Evolutionary conservation across 2,888 invertebrate species (phyloP).

Genomic region (Agonopterix alstromeriana): DNA sequence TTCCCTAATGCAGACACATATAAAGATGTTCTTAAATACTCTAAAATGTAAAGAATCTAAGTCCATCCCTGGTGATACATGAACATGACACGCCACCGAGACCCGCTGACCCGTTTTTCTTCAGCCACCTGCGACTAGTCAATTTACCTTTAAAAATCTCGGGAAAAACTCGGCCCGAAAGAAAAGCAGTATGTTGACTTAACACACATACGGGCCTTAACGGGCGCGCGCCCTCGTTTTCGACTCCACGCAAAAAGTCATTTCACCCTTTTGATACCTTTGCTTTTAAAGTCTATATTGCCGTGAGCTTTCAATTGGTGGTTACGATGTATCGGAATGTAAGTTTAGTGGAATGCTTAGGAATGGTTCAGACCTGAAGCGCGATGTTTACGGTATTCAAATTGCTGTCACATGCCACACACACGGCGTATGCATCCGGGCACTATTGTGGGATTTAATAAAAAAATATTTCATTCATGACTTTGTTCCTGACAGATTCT

Average conservation of each 20-base stretch:
- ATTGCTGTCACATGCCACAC: slow-evolving; percentile 51
- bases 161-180: slow-evolving; percentile 53
- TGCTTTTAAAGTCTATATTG: slow-evolving; percentile 47
- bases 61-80: slow-evolving; percentile 60
- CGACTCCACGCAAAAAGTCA: slow-evolving; percentile 38
- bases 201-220: slow-evolving; percentile 62
- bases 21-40: no score
- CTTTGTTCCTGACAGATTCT: not conserved
- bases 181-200: slow-evolving; percentile 68
- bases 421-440: slow-evolving; percentile 23
- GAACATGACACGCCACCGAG: slow-evolving; percentile 66
- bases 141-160: slow-evolving; percentile 69
- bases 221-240: slow-evolving; percentile 59
- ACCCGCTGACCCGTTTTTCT: slow-evolving; percentile 71
- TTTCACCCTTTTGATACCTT: slow-evolving; percentile 42
- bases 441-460: slow-evolving; percentile 26
- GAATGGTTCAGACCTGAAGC: slow-evolving; percentile 55
- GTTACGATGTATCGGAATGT: slow-evolving; percentile 29
- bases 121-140: slow-evolving; percentile 64
- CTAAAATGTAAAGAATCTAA: not conserved
- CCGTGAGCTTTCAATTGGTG: slow-evolving; percentile 25
- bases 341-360: slow-evolving; percentile 44
- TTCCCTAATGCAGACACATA: no score
- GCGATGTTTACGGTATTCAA: slow-evolving; percentile 65
- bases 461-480: slow-evolving; percentile 31